Conservation (phyloP, 2,113 vertebrate species). For the Colossoma macropomum region DNA sequence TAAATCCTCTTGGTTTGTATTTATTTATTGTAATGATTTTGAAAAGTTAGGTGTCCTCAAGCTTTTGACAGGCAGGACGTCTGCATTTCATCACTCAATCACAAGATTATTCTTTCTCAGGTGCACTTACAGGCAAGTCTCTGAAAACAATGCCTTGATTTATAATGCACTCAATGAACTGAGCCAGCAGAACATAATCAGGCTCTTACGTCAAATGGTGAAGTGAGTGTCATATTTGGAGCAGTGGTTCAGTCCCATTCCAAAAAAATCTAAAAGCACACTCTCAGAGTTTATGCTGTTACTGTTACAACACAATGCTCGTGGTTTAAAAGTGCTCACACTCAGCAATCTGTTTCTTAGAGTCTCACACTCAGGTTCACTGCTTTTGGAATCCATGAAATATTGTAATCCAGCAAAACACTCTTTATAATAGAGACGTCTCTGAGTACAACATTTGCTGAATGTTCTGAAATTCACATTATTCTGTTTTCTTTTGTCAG, state of each 20-base stretch:
- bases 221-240: no score
- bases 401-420: not conserved
- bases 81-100: no score
- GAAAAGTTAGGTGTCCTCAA: no score
- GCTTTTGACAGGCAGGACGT: no score
- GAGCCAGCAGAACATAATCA: not conserved
- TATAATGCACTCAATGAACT: not conserved
- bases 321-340: not conserved
- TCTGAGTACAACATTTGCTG: constrained; percentile 1
- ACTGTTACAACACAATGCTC: not conserved
- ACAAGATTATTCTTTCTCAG: no score
- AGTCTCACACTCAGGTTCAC: not conserved
- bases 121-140: not conserved
- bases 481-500: not conserved
- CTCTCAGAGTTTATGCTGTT: not conserved
- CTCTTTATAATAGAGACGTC: not conserved
- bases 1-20: no score
- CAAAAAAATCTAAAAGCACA: not conserved
- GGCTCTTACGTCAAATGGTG: not conserved
- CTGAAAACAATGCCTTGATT: not conserved
- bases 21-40: no score
- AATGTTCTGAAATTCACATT: not conserved
- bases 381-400: not conserved
- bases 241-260: not conserved
- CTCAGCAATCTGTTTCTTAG: not conserved